Base-by-base conservation (phyloP, 2,113 vertebrate species). In the Nerophis lumbriciformis region DNA sequence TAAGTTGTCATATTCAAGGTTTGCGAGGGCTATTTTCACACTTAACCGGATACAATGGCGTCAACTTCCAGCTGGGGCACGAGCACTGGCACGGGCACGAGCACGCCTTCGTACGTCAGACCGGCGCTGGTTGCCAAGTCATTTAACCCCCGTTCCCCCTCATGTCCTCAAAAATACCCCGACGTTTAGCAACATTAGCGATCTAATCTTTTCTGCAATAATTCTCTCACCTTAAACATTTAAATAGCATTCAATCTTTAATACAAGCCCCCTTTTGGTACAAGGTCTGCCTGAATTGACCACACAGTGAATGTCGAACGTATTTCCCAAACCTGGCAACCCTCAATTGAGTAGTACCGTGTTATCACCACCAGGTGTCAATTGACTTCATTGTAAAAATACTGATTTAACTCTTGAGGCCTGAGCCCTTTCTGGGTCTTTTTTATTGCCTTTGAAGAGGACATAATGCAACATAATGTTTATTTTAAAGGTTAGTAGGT, bases 21-120 rank as follows among this genome's bases (percentile, higher is more conserved):
- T 51, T 66, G 68, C 68, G 64, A 61, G 3, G 19, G 60, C 65
- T 66, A 80, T 35, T 35, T 68, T 37, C 16, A 67, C 50, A 67
- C 63, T 62, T 71, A 75, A 69, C 68, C 50, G 37, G 48, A 68
- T 47, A 70, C 71, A 79, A 83, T 78, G 81, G 74, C 86, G 84
- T 82, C 76, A 75, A 73, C 72, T 73, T 71, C 72, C 77, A 79
- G 70, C 76, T 67, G 73, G 42, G 35, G 28, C 39, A 13, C 9
- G 28, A 69, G 48, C 61, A 5, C 48, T 4, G 11, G 10, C 0
- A 69, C 73, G 28, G 28, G 28, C 0, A 28, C 28, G 28, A 28
- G 28, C 28, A 28, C 28, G 28, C 4, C 28, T 28, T 28, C 28
- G 3, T 28, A 1, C 1, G 75, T 72, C 72, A 67, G 13, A 68